These are phyloP conservation scores for Rafetus swinhoei DNA, from an alignment of 2,113 vertebrate genomes.

Conservation along the genomic window DNA sequence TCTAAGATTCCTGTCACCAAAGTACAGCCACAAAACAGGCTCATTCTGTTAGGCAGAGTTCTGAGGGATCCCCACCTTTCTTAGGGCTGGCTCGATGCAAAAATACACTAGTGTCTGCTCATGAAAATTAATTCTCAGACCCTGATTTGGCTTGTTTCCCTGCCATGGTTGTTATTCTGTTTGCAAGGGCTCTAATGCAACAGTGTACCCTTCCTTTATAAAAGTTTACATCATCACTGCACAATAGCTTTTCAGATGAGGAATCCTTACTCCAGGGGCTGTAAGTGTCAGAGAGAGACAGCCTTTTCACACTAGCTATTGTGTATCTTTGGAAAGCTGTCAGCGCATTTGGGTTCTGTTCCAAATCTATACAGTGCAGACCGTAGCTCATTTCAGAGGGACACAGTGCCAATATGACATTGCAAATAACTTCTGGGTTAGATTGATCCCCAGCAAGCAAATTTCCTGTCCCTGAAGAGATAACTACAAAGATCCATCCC, in stretches of 20 bases:
- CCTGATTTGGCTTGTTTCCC: neutral
- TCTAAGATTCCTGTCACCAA: neutral
- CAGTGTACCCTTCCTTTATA: neutral
- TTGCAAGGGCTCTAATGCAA: fast-evolving
- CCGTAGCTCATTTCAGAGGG: constrained; percentile 33
- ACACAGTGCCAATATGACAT: neutral
- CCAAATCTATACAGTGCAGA: neutral
- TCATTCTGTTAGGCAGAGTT: neutral
- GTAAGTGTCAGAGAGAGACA: neutral
- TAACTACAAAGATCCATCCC: constrained; percentile 17
- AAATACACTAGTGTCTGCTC: neutral
- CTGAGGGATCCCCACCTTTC: neutral
- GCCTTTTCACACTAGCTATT: constrained; percentile 1
- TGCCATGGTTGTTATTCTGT: neutral
- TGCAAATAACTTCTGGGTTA: neutral
- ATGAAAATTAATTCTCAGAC: neutral
- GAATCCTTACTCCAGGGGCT: constrained; percentile 35
- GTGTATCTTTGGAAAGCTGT: constrained; percentile 19
- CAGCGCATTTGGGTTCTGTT: fast-evolving
- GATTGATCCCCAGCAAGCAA: neutral
- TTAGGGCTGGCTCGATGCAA: neutral
- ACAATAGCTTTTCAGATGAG: neutral
- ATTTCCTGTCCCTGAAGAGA: constrained; percentile 6
- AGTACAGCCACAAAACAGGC: neutral
- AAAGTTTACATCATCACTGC: constrained; percentile 4